These are phyloP conservation scores for Trichomalopsis sarcophagae DNA, from an alignment of 1,140 invertebrate species.

Conservation along the genomic window DNA sequence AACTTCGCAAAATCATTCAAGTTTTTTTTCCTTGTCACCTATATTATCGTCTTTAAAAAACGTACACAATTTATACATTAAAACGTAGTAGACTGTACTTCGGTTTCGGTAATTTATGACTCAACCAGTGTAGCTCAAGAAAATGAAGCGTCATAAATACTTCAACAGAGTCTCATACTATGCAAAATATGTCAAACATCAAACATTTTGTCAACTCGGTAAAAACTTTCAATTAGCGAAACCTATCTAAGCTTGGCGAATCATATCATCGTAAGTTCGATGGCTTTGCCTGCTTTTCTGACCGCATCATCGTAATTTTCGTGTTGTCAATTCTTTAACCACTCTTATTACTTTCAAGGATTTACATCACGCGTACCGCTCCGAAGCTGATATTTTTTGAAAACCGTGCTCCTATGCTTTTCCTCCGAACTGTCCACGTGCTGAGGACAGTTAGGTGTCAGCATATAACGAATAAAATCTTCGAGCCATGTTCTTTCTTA, in stretches of 20 bases:
- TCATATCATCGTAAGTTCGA: not conserved
- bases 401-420: not conserved
- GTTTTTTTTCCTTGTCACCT: not conserved
- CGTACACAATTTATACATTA: not conserved
- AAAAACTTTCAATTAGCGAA: not conserved
- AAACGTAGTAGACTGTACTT: not conserved
- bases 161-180: not conserved
- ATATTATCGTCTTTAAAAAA: not conserved
- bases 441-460: not conserved
- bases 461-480: not conserved
- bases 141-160: not conserved
- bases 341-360: constrained; percentile 11
- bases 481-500: not conserved
- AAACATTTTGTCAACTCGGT: not conserved
- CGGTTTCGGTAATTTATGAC: not conserved
- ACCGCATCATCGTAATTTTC: not conserved
- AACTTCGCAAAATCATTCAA: not conserved
- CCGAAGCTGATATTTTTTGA: not conserved
- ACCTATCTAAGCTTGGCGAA: no score
- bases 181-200: not conserved
- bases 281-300: not conserved
- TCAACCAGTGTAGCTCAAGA: not conserved
- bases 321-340: not conserved
- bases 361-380: not conserved
- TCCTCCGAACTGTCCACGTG: not conserved